Evolutionary conservation across 2,888 invertebrate species (phyloP), one percentile per base, ranked within the genome.

Genomic region (Ellobium chinense): DNA sequence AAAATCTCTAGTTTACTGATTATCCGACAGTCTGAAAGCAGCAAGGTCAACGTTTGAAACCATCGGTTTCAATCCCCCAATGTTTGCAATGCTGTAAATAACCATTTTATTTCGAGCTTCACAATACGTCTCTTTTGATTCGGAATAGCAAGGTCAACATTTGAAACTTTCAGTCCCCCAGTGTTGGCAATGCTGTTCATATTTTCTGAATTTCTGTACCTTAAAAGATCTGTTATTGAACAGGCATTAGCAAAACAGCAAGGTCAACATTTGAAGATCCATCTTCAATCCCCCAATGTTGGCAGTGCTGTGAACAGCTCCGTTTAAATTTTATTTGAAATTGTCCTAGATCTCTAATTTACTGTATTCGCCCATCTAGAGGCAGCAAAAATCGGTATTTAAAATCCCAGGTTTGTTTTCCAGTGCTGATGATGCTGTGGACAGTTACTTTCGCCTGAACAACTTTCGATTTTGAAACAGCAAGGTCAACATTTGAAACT

Each of bases 401-500:
- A 46, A 18, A 46, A 7, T 46, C 46, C 46, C 46, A n/a, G 46
- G 46, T 46, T 18, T 46, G 7, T 46, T 18, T 18, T 18, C 46
- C 46, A 46, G 46, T 46, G 46, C 18, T 46, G 46, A 18, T 18
- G 18, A 18, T 46, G 46, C 46, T 46, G 46, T 46, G 7, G 7
- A 46, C 7, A 46, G 46, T 46, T 18, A 46, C 18, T 46, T 46
- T 46, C 46, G 7, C 46, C 46, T 18, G 18, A 46, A 46, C 46
- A 46, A 12, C 9, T 46, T 46, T 46, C 9, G 18, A 18, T 46
- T 46, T 70, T 36, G 58, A 54, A 2, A 36, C n/a, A 58, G 56
- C 70, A 72, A 60, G 24, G 72, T 72, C 72, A 72, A 60, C 72
- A 72, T 36, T 69, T 69, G 24, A 24, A 72, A 36, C 31, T 7